phyloP scores from a whole-genome alignment of 2,797 vertebrate species.

The Eospalax fontanierii region DNA sequence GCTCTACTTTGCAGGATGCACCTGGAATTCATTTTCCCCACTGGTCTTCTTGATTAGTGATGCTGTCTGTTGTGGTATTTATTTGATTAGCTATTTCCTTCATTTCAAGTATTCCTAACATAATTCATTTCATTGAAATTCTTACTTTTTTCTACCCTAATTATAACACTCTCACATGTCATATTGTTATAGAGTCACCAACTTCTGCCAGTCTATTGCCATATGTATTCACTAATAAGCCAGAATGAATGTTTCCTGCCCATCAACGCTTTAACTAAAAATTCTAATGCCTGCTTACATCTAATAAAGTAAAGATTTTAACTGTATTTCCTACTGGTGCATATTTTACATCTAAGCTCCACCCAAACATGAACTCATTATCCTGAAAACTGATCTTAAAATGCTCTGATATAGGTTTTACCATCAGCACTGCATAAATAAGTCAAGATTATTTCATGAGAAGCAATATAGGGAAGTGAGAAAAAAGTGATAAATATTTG shows the following conservation, averaged over 20 bases:
- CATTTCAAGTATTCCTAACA: too few relatives aligned
- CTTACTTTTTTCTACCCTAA: neutral
- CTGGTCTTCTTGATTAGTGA: too few relatives aligned
- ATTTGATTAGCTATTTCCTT: too few relatives aligned
- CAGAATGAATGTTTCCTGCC: neutral
- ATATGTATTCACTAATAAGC: neutral
- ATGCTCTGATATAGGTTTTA: neutral
- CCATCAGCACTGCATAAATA: constrained; percentile 4
- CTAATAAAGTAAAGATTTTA: neutral
- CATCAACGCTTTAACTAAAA: neutral
- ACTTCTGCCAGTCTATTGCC: neutral
- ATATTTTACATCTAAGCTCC: neutral
- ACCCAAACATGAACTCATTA: neutral
- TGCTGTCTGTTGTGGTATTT: too few relatives aligned
- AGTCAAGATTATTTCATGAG: neutral
- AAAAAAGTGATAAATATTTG: neutral
- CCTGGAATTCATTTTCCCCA: too few relatives aligned
- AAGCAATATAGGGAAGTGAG: neutral
- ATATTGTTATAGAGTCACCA: neutral
- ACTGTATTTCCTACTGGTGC: neutral
- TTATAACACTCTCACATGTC: neutral
- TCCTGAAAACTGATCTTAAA: constrained; percentile 1
- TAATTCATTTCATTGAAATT: constrained; percentile 17
- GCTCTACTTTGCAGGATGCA: too few relatives aligned
- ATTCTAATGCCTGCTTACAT: neutral